phyloP scores from a whole-genome alignment of 2,888 invertebrate species.

The Flexamia atlantica region DNA sequence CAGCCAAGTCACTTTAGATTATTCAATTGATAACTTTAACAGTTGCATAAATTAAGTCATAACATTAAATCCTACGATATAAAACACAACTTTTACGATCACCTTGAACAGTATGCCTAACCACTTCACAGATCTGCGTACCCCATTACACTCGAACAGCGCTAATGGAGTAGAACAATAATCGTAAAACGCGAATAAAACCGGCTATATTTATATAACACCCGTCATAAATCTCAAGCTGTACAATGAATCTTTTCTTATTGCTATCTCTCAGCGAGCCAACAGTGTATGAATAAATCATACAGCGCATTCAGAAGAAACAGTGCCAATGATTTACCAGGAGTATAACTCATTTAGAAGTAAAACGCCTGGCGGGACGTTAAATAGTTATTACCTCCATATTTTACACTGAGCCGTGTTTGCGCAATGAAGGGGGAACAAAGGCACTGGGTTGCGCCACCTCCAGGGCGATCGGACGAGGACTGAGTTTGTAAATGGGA shows the following conservation, averaged over 20 bases:
- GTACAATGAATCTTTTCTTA: slow-evolving; percentile 32
- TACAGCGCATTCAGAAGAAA: slow-evolving; percentile 3
- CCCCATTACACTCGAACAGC: slow-evolving; percentile 12
- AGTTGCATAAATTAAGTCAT: background rate
- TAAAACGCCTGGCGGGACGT: slow-evolving; percentile 25
- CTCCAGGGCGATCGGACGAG: background rate
- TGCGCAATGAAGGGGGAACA: slow-evolving; percentile 7
- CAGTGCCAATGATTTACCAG: slow-evolving; percentile 35
- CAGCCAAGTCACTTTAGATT: no score
- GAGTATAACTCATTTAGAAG: slow-evolving; percentile 16
- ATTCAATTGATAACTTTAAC: background rate
- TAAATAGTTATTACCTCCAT: slow-evolving; percentile 37
- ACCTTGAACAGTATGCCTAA: background rate
- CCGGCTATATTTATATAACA: slow-evolving; percentile 16
- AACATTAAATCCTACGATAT: background rate
- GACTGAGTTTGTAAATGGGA: no score
- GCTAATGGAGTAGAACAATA: slow-evolving; percentile 27
- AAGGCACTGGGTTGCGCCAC: slow-evolving; percentile 10
- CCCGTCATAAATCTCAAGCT: background rate
- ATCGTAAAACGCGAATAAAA: slow-evolving; percentile 27
- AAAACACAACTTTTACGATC: background rate
- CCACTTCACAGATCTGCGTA: background rate
- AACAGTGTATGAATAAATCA: slow-evolving; percentile 33
- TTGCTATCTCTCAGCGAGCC: slow-evolving; percentile 13
- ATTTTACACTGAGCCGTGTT: slow-evolving; percentile 18